Conservation (phyloP, 2,797 vertebrate species). For the Alcedo atthis region DNA sequence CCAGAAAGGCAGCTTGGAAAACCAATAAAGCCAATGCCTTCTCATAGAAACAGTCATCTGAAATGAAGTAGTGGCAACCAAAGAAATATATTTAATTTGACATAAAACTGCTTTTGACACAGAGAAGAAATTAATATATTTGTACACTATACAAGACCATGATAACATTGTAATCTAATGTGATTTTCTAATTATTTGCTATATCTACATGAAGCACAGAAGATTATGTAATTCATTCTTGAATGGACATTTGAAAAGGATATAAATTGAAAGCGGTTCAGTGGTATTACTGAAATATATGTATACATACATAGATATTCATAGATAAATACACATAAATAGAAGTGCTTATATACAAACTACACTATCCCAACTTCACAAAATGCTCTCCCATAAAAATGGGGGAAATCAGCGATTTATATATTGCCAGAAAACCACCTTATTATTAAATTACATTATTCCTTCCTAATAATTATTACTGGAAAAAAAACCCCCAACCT, state of each 20-base stretch:
- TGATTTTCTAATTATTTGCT: background rate
- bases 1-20: background rate
- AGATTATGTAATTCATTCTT: background rate
- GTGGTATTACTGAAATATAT: background rate
- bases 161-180: background rate
- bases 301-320: background rate
- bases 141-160: background rate
- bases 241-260: background rate
- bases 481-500: background rate
- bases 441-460: background rate
- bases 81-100: background rate
- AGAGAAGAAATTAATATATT: background rate
- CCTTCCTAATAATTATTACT: background rate
- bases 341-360: background rate
- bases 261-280: background rate
- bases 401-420: background rate
- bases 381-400: background rate
- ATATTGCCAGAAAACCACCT: background rate
- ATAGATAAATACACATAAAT: background rate
- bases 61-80: background rate
- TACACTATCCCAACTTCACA: background rate
- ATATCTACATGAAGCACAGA: background rate
- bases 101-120: background rate
- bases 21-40: background rate
- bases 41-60: background rate